phyloP scores from a whole-genome alignment of 2,797 vertebrate genomes.

The Rhinoraja longicauda region DNA sequence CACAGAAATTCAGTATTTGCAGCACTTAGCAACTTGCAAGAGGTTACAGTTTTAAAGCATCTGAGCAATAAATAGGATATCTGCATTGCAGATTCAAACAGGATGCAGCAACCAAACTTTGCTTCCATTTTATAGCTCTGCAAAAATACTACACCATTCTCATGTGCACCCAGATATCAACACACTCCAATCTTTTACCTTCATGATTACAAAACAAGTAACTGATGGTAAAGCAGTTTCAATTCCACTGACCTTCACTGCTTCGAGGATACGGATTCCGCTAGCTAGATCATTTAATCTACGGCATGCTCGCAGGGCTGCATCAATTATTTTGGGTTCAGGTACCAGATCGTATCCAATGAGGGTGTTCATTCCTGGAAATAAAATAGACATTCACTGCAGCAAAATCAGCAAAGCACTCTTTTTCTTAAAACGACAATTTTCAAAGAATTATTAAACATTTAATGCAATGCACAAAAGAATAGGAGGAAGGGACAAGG shows the following conservation, averaged over 20 bases:
- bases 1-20: neutral
- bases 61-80: neutral
- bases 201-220: neutral
- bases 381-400: constrained; percentile 33
- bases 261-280: constrained; percentile 86
- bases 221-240: neutral
- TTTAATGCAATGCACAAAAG: neutral
- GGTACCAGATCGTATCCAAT: constrained; percentile 89
- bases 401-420: neutral
- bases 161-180: neutral
- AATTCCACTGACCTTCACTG: constrained; percentile 73
- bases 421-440: neutral
- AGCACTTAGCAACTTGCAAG: neutral
- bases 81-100: neutral
- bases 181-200: neutral
- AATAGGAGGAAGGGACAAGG: neutral
- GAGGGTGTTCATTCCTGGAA: constrained; percentile 84
- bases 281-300: constrained; percentile 87
- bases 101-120: neutral
- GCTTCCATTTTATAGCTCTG: neutral
- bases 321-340: constrained; percentile 90
- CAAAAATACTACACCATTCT: neutral
- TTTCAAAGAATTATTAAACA: neutral
- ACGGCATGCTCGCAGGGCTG: constrained; percentile 83
- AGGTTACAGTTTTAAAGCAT: too few relatives aligned